A percentile compares a stretch with the other conserved stretches of the same genome.
Conservation (phyloP, 1,140 invertebrate genomes). For the Nixonia krombeini region DNA sequence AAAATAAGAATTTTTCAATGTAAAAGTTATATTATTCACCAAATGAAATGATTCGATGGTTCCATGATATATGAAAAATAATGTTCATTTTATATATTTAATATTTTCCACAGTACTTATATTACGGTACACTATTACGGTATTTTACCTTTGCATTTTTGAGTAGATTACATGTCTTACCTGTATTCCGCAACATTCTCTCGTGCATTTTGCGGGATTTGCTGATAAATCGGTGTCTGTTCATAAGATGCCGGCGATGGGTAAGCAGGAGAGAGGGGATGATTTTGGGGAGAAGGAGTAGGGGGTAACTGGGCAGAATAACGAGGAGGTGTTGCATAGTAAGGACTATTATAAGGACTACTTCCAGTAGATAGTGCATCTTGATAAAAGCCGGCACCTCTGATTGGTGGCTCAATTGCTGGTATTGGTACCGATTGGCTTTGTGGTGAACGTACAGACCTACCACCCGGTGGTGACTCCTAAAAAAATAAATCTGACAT, state of each 20-base stretch:
- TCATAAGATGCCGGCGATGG: slow-evolving; percentile 61
- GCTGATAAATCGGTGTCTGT: slow-evolving; percentile 46
- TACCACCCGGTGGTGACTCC: slow-evolving; percentile 61
- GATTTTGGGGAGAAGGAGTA: slow-evolving; percentile 67
- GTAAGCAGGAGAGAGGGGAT: slow-evolving; percentile 66
- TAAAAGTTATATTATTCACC: too few species aligned
- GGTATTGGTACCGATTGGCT: slow-evolving; percentile 54
- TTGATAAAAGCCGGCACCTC: slow-evolving; percentile 68
- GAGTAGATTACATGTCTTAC: too few species aligned
- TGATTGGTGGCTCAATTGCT: slow-evolving; percentile 57
- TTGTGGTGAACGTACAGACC: slow-evolving; percentile 61
- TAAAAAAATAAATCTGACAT: too few species aligned
- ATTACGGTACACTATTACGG: too few species aligned
- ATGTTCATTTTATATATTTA: too few species aligned
- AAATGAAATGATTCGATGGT: not conserved
- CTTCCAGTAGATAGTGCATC: slow-evolving; percentile 66
- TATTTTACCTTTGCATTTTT: too few species aligned
- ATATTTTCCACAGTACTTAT: too few species aligned
- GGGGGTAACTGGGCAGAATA: slow-evolving; percentile 68
- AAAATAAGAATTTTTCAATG: too few species aligned
- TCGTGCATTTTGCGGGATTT: slow-evolving; percentile 53
- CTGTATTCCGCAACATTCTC: slow-evolving; percentile 33
- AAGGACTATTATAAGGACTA: slow-evolving; percentile 69
- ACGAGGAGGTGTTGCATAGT: slow-evolving; percentile 66
- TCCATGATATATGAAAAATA: not conserved